Base-by-base conservation (phyloP, 92 coral and sea anemone species). In the Heteractis magnifica region DNA sequence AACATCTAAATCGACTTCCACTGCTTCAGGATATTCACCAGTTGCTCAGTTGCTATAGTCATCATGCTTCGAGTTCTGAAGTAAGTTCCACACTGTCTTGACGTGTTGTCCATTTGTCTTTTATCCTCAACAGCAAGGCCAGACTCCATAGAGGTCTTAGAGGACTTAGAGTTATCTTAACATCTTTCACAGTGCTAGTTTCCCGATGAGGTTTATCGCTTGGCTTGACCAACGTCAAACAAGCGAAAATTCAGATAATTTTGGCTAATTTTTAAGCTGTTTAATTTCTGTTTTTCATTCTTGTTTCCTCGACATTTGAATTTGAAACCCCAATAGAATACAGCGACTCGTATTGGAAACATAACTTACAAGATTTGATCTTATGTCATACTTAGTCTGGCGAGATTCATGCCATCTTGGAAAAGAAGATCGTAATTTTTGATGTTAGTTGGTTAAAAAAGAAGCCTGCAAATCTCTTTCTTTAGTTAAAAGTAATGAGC, bases 11-110 rank as follows among this genome's bases (percentile, higher is more conserved):
- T 62, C 15, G 15, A 26, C 23, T 68, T 8, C 3, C 48, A 8
- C 6, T 12, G 48, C 49, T 26, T 21, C 44, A 20, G 1, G 73
- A 20, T 23, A 12, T 68, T 23, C 26, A 5, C n/a, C 26, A 0
- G 5, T 10, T 68, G 20, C 11, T 20, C 73, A 12, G 58, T 53
- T 12, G 58, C 13, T 53, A n/a, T 18, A 65, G 8, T 65, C 78
- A n/a, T 5, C 56, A 74, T 74, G 78, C 78, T 74, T 14, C 78
- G 78, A 74, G 78, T 74, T 12, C 51, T 74, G 13, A 74, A 74
- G 78, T 74, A 74, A 74, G 78, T 74, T 34, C 44, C 44, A 0
- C 44, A 34, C 55, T n/a, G 41, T 20, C 16, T 2, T 64, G 10
- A n/a, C n/a, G 71, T 19, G 9, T 64, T 26, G 44, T 14, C 18